Evolutionary conservation across 2,113 vertebrate species (phyloP).

Genomic region (Fulmarus glacialis): DNA sequence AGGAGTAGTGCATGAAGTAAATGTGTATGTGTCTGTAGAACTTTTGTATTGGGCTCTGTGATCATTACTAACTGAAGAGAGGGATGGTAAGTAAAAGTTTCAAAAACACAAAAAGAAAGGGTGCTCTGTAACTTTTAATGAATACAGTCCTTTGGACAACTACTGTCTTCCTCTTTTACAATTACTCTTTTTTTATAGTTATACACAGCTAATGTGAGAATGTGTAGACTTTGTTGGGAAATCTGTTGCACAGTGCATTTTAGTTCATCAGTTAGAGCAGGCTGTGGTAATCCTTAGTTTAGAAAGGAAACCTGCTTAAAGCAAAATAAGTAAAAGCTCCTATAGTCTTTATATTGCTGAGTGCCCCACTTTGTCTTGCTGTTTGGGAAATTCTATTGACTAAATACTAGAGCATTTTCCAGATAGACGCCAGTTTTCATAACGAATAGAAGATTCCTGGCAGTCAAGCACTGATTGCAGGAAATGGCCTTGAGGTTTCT

Average conservation of each 20-base stretch:
- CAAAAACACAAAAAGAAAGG: neutral
- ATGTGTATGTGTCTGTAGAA: neutral
- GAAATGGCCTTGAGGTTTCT: slow-evolving; percentile 27
- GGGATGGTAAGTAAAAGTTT: neutral
- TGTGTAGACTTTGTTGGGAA: neutral
- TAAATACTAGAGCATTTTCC: neutral
- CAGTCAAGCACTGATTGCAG: neutral
- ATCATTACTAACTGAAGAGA: neutral
- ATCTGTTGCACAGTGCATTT: neutral
- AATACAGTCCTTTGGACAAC: neutral
- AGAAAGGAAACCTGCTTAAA: neutral
- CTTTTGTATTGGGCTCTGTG: neutral
- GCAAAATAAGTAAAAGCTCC: neutral
- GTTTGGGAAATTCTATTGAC: neutral
- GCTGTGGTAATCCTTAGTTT: neutral
- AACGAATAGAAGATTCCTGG: slow-evolving; percentile 16
- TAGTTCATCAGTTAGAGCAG: neutral
- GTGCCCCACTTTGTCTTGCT: neutral
- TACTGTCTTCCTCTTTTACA: neutral
- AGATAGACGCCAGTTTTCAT: neutral
- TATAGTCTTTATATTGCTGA: neutral
- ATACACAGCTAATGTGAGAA: neutral
- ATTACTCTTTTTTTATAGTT: neutral
- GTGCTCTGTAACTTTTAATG: neutral
- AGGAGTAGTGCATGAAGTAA: neutral